phyloP scores from a whole-genome alignment of 2,888 invertebrate species.

The Limnephilus marmoratus region DNA sequence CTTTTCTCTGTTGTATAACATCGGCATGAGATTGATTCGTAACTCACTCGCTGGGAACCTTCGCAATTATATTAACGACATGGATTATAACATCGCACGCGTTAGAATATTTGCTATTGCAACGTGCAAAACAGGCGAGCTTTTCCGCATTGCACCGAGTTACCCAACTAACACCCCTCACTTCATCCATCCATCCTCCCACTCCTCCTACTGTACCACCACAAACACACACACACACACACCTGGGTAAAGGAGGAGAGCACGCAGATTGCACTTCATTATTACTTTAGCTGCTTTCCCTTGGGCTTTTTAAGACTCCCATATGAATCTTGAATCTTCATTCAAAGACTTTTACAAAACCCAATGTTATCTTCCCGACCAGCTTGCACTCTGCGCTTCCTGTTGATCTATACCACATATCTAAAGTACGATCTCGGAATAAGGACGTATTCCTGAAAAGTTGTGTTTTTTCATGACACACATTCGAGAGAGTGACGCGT shows the following conservation, averaged over 20 bases:
- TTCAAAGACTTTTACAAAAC: neutral
- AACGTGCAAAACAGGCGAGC: conserved; percentile 48
- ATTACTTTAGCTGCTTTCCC: neutral
- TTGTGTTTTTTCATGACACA: conserved; percentile 8
- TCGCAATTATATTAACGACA: conserved; percentile 18
- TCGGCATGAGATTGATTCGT: conserved; percentile 21
- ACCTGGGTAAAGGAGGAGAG: neutral
- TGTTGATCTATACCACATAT: neutral
- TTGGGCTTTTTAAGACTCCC: neutral
- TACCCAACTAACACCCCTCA: conserved; percentile 23
- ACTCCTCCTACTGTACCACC: neutral
- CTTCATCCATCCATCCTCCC: neutral
- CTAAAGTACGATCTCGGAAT: neutral
- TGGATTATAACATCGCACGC: conserved; percentile 42
- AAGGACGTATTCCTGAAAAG: neutral
- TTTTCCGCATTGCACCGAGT: conserved; percentile 60
- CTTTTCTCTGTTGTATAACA: neutral
- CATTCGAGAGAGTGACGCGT: neutral
- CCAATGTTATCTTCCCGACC: neutral
- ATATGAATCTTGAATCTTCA: neutral
- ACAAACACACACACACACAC: neutral
- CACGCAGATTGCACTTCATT: neutral
- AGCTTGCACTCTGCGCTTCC: conserved; percentile 4
- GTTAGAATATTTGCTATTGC: conserved; percentile 54
- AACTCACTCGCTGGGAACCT: conserved; percentile 30